Evolutionary conservation across 2,888 invertebrate genomes (phyloP), one percentile per base, ranked within the genome.

Genomic region (Acronicta alni): DNA sequence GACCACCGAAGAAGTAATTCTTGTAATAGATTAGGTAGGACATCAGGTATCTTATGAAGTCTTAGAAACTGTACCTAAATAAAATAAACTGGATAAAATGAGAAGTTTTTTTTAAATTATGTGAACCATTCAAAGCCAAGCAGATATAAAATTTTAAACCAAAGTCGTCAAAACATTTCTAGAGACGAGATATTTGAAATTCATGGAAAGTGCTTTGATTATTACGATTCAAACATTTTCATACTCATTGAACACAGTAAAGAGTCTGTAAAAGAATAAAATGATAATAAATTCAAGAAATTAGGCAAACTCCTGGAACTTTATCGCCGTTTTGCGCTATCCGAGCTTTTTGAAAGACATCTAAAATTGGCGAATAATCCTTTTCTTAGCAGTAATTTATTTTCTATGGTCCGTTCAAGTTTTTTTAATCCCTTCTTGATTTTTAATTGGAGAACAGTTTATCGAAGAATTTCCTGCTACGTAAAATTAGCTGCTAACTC

Each of bases 291-390:
- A 82, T 81, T 84, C 69, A 70, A 72, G 75, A 82, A 81, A 82
- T 82, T 80, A 80, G 78, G 57, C 71, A 78, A 84, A 84, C 79
- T 84, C 82, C 77, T 67, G 60, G 71, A 78, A 81, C 78, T 83
- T 80, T 80, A 84, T 84, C 82, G 81, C 79, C 76, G 80, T 73
- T 74, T 73, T 65, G 75, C 72, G 79, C 70, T 75, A 82, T 77
- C 66, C 74, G 70, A 78, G 74, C 70, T 60, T 75, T 81, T 80
- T 85, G 81, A 83, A 81, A 83, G 83, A 82, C 79, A 77, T 78
- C 76, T 80, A 59, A 82, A 84, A 83, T 85, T 82, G 81, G 71
- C 67, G 79, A 81, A 75, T 85, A 83, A 85, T 85, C 79, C 82
- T 78, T 83, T 84, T 80, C 80, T 81, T 79, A 77, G 79, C 68